Base-by-base conservation (phyloP, 1,140 invertebrate genomes). In the Drosophila grimshawi region DNA sequence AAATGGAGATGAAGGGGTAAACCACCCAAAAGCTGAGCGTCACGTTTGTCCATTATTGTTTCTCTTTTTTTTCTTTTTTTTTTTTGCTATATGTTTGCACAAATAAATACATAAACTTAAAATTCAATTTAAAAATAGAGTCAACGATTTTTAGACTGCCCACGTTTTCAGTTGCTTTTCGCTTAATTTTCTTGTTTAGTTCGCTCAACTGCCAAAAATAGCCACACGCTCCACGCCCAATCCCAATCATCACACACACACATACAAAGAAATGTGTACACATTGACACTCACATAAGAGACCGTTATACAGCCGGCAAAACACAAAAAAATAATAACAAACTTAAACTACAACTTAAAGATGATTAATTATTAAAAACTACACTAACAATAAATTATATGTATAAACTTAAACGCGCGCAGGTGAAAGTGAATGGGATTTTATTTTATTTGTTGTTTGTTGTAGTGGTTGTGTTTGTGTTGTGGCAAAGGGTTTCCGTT, bases 191-290 rank as follows among this genome's bases (percentile, higher is more conserved):
- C 70, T 53, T 63, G 65, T 78, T 86, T 78, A 70, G 72, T 65
- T 86, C 49, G 72, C 83, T 86, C 80, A 78, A 10, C 11, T 67
- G 56, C 76, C 75, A 88, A 82, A 88, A 79, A 86, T 86, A 86
- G 68, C 49, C 49, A 49, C 72, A 80, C 80, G 55, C 69, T 77
- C 71, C 76, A 75, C 75, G 71, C 73, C 78, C 78, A 59, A 69
- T 64, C 63, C 62, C 56, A 61, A 59, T 62, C 29, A 35, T 41
- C 56, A 69, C 43, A 41, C 37, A 69, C 43, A 55, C 57, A 19
- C 68, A 55, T 70, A 69, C 56, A n/a, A 46, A 85, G 37, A 72
- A 46, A 51, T 49, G 45, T 10, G 37, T 39, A 39, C 35, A 56
- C 32, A 39, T 11, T 43, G 43, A 37, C 68, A 72, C 32, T 64